Conservation (phyloP, 2,797 vertebrate species). For the Crocodylus rhombifer region DNA sequence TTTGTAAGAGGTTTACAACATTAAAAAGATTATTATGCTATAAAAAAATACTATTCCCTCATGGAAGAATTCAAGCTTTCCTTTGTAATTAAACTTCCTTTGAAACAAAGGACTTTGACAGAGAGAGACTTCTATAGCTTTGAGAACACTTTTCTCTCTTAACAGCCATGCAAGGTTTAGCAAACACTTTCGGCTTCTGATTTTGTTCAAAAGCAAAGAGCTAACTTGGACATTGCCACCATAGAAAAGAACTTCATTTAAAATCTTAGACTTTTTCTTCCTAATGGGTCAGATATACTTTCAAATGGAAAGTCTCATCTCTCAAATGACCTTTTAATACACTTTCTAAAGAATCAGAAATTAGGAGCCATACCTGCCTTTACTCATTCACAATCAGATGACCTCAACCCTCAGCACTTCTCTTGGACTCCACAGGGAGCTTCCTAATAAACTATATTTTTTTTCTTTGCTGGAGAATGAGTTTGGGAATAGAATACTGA, state of each 20-base stretch:
- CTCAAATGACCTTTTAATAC: not conserved
- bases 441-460: not conserved
- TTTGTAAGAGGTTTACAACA: slow-evolving; percentile 40
- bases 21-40: slow-evolving; percentile 55
- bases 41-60: slow-evolving; percentile 43
- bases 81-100: slow-evolving; percentile 72
- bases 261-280: not conserved
- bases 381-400: not conserved
- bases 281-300: not conserved
- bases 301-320: not conserved
- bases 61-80: slow-evolving; percentile 50
- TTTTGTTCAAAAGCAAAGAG: slow-evolving; percentile 8
- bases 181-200: not conserved
- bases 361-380: not conserved
- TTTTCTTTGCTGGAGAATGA: not conserved
- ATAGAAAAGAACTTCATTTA: not conserved
- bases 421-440: not conserved
- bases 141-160: not conserved
- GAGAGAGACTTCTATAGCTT: slow-evolving; percentile 38
- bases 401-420: not conserved
- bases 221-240: not conserved
- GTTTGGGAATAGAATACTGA: no score
- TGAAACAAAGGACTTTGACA: slow-evolving; percentile 49
- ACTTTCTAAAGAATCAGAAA: not conserved
- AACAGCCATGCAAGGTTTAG: slow-evolving; percentile 12